Evolutionary conservation across 2,113 vertebrate genomes (phyloP), one percentile per base, ranked within the genome.

Genomic region (Myotis davidii): DNA sequence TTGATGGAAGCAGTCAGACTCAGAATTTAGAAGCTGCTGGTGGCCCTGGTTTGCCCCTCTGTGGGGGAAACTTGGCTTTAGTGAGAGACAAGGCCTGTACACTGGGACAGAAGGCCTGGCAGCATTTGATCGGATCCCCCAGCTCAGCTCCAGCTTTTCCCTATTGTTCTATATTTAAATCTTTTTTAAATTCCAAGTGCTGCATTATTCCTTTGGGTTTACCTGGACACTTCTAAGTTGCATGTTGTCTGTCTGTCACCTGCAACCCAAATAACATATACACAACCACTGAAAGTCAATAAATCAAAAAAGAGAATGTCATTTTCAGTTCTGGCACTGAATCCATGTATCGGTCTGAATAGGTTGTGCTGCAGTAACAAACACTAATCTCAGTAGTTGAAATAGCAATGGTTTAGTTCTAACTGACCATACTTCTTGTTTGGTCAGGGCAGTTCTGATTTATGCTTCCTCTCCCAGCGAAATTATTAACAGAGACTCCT

Each of bases 181-280:
- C 48, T 93, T 69, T 42, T 21, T 37, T 61, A 17, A n/a, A 83
- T 45, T 83, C 48, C 69, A 69, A 82, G 32, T 27, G 20, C 73
- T 89, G 34, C 21, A 39, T 27, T 88, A 88, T 82, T 85, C 61
- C 42, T 94, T 94, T 77, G 25, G 18, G 42, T 94, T 74, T n/a
- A 32, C 6, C n/a, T 82, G 70, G 79, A n/a, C 48, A 25, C 59
- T 17, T 45, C 18, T 77, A 42, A 85, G 32, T 39, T 95, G 42
- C 42, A 21, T 52, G 37, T 39, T 95, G 48, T 50, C 27, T 59
- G 39, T 70, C 74, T 69, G 48, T 93, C 29, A 37, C 25, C 29
- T 54, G 25, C 21, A 42, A 54, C 56, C 29, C n/a, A 90, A 69
- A 48, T n/a, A 65, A 67, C 32, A 91, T 2, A 27, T 61, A 64